phyloP scores from a whole-genome alignment of 2,113 vertebrate genomes.

The Phasianus colchicus region DNA sequence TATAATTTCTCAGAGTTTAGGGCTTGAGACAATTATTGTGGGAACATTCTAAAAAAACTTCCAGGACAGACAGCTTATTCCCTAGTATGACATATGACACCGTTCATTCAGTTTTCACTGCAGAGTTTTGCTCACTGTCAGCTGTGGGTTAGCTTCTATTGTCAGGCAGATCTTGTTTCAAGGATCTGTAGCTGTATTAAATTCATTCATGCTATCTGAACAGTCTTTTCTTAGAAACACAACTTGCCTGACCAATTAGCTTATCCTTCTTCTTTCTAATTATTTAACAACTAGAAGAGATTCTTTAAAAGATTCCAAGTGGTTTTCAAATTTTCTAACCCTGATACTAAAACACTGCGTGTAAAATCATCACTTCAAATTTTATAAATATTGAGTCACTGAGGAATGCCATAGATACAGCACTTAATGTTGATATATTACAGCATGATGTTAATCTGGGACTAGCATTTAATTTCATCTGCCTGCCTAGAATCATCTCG shows the following conservation, averaged over 20 bases:
- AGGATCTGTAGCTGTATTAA: background rate
- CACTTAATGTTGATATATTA: background rate
- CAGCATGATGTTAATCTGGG: background rate
- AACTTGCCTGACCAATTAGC: background rate
- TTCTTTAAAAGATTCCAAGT: background rate
- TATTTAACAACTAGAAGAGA: background rate
- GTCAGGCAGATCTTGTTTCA: background rate
- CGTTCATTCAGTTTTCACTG: background rate
- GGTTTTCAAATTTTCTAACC: background rate
- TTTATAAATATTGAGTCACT: background rate
- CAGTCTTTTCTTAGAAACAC: background rate
- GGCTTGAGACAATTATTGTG: background rate
- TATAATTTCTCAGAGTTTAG: background rate
- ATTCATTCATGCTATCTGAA: background rate
- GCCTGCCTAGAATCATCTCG: background rate
- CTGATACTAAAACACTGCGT: background rate
- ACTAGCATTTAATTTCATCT: conserved; percentile 5
- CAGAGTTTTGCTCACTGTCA: background rate
- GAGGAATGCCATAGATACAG: background rate
- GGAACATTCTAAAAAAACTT: background rate
- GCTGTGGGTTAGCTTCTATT: background rate
- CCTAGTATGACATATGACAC: background rate
- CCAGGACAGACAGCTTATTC: background rate
- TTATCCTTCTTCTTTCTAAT: background rate
- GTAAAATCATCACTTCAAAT: background rate